Conservation (phyloP, 1,140 invertebrate genomes). For the Drosophila teissieri region DNA sequence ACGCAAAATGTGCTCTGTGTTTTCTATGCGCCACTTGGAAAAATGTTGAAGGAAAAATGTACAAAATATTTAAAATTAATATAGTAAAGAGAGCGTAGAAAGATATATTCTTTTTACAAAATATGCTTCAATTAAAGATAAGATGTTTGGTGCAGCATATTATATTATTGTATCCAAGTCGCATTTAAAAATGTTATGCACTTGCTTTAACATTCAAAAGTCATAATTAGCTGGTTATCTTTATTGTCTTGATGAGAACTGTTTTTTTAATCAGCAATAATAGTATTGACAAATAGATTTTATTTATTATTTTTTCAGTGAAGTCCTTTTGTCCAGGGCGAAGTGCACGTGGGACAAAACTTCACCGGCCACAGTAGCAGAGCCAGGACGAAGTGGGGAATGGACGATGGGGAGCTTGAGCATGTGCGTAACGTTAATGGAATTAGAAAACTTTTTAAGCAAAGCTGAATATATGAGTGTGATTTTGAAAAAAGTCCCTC, state of each 20-base stretch:
- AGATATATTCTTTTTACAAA: no score
- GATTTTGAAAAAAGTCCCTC: constrained; percentile 65
- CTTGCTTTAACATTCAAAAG: no score
- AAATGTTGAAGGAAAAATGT: not conserved
- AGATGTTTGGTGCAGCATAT: no score
- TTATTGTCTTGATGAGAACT: no score
- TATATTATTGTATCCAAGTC: no score
- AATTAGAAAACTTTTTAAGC: constrained; percentile 82
- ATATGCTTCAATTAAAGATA: no score
- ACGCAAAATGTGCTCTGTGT: constrained; percentile 28
- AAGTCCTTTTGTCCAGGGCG: constrained; percentile 17
- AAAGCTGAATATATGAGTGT: constrained; percentile 66
- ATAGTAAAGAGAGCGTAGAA: no score
- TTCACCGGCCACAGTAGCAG: constrained; percentile 44
- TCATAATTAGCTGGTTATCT: no score
- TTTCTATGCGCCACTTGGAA: not conserved
- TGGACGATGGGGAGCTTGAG: constrained; percentile 36
- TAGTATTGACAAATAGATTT: no score
- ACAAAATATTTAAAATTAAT: not conserved
- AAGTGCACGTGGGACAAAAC: constrained; percentile 40
- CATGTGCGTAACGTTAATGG: constrained; percentile 82
- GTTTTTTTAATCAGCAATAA: no score
- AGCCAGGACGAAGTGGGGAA: constrained; percentile 1
- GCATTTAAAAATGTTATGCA: no score
- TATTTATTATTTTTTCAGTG: constrained; percentile 1